A percentile compares a stretch with the other conserved stretches of the same genome.
These are phyloP conservation scores for Drosophila lacicola DNA, from an alignment of 2,888 invertebrate species.

Conservation along the genomic window DNA sequence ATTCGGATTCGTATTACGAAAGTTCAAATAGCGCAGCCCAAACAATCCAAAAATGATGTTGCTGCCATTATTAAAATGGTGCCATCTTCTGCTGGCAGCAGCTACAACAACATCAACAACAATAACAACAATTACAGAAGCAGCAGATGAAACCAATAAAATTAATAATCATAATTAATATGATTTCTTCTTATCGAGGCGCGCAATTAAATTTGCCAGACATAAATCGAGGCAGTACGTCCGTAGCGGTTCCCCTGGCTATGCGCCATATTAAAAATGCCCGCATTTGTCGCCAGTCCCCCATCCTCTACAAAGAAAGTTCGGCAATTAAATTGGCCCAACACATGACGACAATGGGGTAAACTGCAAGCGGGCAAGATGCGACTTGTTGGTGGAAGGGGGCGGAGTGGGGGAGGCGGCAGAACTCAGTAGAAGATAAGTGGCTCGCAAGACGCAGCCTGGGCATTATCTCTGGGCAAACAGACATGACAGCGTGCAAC, in stretches of 20 bases:
- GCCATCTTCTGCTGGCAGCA: slow-evolving; percentile 21
- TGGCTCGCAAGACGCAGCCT: slow-evolving; percentile 52
- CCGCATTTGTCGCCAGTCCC: slow-evolving; percentile 56
- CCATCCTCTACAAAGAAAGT: slow-evolving; percentile 39
- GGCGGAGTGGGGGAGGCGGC: neutral
- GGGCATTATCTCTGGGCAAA: slow-evolving; percentile 80
- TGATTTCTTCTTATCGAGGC: slow-evolving; percentile 75
- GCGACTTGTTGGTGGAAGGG: neutral
- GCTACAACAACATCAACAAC: neutral
- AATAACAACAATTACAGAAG: slow-evolving; percentile 10
- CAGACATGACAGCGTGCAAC: slow-evolving; percentile 76
- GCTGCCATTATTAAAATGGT: slow-evolving; percentile 8
- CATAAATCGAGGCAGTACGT: slow-evolving; percentile 54
- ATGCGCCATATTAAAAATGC: slow-evolving; percentile 57
- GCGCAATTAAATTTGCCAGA: slow-evolving; percentile 63
- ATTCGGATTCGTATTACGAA: neutral
- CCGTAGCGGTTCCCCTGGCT: neutral
- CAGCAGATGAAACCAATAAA: slow-evolving; percentile 71
- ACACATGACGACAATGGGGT: slow-evolving; percentile 69
- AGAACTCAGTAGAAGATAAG: slow-evolving; percentile 45
- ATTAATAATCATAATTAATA: slow-evolving; percentile 75
- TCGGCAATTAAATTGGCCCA: slow-evolving; percentile 76
- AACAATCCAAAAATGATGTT: slow-evolving; percentile 18
- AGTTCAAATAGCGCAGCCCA: neutral
- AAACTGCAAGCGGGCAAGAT: slow-evolving; percentile 32